Percentiles rank a stretch among this genome's conserved stretches.
Conservation (phyloP, 2,888 invertebrate genomes). For the Podotricha telesiphe region DNA sequence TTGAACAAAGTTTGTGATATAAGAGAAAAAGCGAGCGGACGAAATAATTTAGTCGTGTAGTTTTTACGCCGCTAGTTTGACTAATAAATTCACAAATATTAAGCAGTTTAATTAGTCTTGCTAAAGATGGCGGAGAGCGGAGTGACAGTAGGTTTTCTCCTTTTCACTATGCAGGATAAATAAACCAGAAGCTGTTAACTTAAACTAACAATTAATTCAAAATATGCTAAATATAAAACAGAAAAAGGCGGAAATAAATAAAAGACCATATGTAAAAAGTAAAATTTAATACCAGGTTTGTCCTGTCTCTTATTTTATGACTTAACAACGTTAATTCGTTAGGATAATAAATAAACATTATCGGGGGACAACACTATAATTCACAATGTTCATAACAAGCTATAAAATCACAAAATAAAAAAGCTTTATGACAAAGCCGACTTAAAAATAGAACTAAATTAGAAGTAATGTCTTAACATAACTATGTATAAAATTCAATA, state of each 20-base stretch:
- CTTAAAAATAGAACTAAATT: constrained; percentile 42
- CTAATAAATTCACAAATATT: too few relatives aligned
- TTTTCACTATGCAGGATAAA: too few relatives aligned
- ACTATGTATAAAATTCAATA: constrained; percentile 70
- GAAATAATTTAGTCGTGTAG: too few relatives aligned
- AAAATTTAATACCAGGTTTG: constrained; percentile 67
- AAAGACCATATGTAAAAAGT: constrained; percentile 44
- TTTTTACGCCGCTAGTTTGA: too few relatives aligned
- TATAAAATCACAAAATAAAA: constrained; percentile 61
- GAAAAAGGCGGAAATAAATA: constrained; percentile 19
- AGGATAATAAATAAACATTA: constrained; percentile 42
- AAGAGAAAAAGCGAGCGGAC: too few relatives aligned
- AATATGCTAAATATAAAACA: not conserved
- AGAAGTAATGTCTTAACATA: constrained; percentile 44
- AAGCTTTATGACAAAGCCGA: constrained; percentile 40
- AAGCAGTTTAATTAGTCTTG: too few relatives aligned
- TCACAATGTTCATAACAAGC: constrained; percentile 44
- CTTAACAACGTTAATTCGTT: constrained; percentile 40
- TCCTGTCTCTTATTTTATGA: constrained; percentile 62
- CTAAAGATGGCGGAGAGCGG: too few relatives aligned
- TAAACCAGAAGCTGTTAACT: too few relatives aligned
- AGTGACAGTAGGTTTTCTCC: too few relatives aligned
- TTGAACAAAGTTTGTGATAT: too few relatives aligned
- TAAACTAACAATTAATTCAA: too few relatives aligned
- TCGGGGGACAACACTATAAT: constrained; percentile 46